Evolutionary conservation across 2,888 invertebrate genomes (phyloP).

Genomic region (Phengaris alcon): DNA sequence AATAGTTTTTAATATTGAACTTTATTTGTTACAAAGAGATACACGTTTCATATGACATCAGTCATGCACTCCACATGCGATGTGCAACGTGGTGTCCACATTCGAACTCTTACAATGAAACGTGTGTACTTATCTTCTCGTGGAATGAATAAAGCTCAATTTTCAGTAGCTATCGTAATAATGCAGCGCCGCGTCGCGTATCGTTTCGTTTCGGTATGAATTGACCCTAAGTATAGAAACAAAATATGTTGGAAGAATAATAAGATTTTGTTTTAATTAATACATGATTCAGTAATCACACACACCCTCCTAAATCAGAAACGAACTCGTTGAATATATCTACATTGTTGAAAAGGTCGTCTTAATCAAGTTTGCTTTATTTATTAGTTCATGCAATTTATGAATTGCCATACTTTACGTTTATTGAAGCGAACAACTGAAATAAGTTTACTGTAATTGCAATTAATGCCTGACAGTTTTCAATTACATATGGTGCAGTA

Average conservation of each 20-base stretch:
- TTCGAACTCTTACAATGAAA: too few relatives aligned
- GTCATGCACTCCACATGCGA: too few relatives aligned
- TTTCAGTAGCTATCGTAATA: too few relatives aligned
- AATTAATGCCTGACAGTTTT: conserved; percentile 48
- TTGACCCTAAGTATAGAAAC: neutral
- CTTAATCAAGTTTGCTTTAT: conserved; percentile 21
- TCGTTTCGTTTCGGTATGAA: too few relatives aligned
- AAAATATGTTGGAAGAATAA: neutral
- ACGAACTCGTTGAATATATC: neutral
- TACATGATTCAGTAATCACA: neutral
- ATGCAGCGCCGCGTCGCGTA: too few relatives aligned
- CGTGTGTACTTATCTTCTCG: too few relatives aligned
- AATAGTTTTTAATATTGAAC: too few relatives aligned
- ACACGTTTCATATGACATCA: too few relatives aligned
- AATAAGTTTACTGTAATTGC: conserved; percentile 46
- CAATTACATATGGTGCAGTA: conserved; percentile 48
- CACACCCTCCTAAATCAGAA: neutral
- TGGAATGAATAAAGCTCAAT: too few relatives aligned
- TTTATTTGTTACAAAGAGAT: too few relatives aligned
- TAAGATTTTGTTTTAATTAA: too few relatives aligned
- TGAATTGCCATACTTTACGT: conserved; percentile 16
- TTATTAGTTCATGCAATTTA: conserved; percentile 19
- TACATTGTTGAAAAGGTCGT: conserved; percentile 4
- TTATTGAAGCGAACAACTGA: conserved; percentile 27
- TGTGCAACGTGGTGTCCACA: too few relatives aligned